Evolutionary conservation across 30 jellyfish, hydroid and myxozoan genomes (phyloP), one percentile per base, ranked within the genome.

Genomic region (Hydractinia echinata): DNA sequence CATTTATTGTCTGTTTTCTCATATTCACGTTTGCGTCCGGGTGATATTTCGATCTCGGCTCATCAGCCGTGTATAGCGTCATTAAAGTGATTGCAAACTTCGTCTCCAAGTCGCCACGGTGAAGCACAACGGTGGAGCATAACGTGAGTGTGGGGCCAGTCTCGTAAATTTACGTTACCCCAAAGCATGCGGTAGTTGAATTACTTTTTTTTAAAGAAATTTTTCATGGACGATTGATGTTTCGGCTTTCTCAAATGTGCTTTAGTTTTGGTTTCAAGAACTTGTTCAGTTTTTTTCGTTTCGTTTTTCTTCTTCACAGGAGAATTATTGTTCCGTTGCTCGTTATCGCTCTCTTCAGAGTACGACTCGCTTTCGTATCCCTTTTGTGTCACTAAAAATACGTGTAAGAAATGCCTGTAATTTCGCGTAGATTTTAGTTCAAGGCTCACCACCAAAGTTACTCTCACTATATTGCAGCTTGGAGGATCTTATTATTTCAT

Each of bases 341-440:
- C 81, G 39, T 13, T 10, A 67, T 71, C n/a, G n/a, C 61, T 50
- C n/a, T 50, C 61, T 14, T 71, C 81, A 71, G 81, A 9, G 52
- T 52, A 71, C 4, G 81, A 71, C n/a, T 71, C 81, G 67, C 81
- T 71, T 71, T 71, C 81, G 2, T 5, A 71, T n/a, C 39, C 81
- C 81, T 71, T 71, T 15, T 71, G 44, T 14, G 81, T 71, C 7
- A 71, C 81, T 71, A 64, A 64, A 13, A 44, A 64, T 1, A 1
- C 10, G 19, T 11, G 19, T 11, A 58, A 58, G 69, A 58, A 58
- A 1, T 13, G 69, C n/a, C n/a, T n/a, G 69, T 11, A 58, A 30
- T 2, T 30, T 30, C 44, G 44, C 44, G 44, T 30, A 30, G 2
- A 30, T 16, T 13, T 58, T 13, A 13, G 15, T 58, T 58, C 15